Conservation (phyloP, 2,888 invertebrate species). For the Ferrisia virgata region DNA sequence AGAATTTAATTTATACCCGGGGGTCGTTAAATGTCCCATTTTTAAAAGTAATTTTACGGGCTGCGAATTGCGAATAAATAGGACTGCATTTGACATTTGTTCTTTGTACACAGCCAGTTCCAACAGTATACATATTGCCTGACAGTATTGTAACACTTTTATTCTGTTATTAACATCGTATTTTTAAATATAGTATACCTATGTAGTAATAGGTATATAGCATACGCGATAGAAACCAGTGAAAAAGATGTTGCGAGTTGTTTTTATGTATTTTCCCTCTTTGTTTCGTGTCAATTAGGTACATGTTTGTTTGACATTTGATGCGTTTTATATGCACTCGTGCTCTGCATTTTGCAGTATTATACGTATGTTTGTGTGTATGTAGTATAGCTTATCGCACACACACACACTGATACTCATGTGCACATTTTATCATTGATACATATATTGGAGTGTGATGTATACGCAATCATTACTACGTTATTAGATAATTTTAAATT, state of each 20-base stretch:
- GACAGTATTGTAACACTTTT: slow-evolving; percentile 3
- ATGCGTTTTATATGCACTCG: too few relatives aligned
- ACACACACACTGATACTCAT: too few relatives aligned
- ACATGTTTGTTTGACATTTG: not conserved
- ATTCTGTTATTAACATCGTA: not conserved
- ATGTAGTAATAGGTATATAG: not conserved
- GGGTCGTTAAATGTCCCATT: slow-evolving; percentile 16
- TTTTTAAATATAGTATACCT: not conserved
- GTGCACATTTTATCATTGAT: too few relatives aligned
- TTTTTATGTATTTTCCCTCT: not conserved
- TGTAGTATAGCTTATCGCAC: too few relatives aligned
- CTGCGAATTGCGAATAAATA: slow-evolving; percentile 11
- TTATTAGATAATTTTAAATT: too few relatives aligned
- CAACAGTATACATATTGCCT: not conserved
- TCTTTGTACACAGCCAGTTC: not conserved
- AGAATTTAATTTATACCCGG: slow-evolving; percentile 23
- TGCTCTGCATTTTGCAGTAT: too few relatives aligned
- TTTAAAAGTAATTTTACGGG: slow-evolving; percentile 26
- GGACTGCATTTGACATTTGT: slow-evolving; percentile 15
- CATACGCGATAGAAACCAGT: not conserved
- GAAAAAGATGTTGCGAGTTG: not conserved
- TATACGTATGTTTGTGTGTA: too few relatives aligned
- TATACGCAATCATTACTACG: too few relatives aligned
- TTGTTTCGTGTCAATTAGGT: not conserved
- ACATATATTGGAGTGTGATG: too few relatives aligned